Percentiles rank a stretch among this genome's conserved stretches.
Conservation (phyloP, 2,888 invertebrate species). For the Atethmia centrago region DNA sequence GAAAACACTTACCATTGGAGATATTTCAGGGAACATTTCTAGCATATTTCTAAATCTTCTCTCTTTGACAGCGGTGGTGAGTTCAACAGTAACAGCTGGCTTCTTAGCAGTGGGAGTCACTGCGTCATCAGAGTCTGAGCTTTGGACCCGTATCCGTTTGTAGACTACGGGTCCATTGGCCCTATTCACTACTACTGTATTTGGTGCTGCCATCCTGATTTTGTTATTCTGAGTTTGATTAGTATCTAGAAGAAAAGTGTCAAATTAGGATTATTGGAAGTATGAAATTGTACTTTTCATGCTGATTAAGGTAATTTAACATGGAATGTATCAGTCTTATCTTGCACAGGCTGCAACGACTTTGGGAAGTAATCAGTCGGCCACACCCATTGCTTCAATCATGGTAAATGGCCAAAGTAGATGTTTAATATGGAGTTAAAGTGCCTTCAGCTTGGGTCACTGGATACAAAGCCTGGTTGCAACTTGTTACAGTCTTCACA, state of each 20-base stretch:
- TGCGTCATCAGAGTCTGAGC: constrained; percentile 90
- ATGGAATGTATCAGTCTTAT: constrained; percentile 1
- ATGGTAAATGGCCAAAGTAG: background rate
- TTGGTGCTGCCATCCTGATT: constrained; percentile 83
- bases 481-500: constrained; percentile 22
- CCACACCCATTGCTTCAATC: background rate
- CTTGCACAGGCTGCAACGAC: constrained; percentile 6
- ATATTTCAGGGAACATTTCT: constrained; percentile 91
- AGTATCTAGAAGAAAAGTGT: constrained; percentile 63
- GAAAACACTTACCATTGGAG: constrained; percentile 88
- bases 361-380: background rate
- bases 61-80: constrained; percentile 89
- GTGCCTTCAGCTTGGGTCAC: background rate
- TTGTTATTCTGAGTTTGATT: constrained; percentile 62
- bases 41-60: constrained; percentile 91
- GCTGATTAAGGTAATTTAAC: constrained; percentile 5
- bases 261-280: background rate
- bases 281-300: background rate
- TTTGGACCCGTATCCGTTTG: constrained; percentile 84
- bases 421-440: background rate
- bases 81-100: constrained; percentile 66
- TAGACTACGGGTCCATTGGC: constrained; percentile 79
- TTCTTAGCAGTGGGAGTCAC: constrained; percentile 76
- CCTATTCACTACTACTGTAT: constrained; percentile 68
- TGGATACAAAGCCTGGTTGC: background rate